These are phyloP conservation scores for Drosophila subobscura DNA, from an alignment of 1,140 invertebrate genomes.

Conservation along the genomic window DNA sequence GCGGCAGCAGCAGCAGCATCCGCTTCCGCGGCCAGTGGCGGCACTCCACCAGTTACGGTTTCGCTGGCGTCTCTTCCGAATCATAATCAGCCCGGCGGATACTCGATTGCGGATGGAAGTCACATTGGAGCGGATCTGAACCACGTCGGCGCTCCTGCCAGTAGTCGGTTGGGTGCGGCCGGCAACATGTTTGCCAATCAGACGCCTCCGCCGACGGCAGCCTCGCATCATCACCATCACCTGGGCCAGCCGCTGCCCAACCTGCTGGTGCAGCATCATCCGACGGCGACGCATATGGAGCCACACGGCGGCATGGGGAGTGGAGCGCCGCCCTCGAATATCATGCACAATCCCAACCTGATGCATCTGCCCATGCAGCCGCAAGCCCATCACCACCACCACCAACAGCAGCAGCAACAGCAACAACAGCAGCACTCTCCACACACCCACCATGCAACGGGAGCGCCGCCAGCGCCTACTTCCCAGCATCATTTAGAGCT, in stretches of 20 bases:
- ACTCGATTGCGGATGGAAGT: constrained; percentile 47
- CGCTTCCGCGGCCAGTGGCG: constrained; percentile 7
- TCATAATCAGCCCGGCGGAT: constrained; percentile 38
- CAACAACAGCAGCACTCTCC: constrained; percentile 58
- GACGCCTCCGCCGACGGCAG: constrained; percentile 28
- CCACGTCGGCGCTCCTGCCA: constrained; percentile 17
- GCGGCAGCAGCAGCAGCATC: constrained; percentile 1
- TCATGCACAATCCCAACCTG: constrained; percentile 75
- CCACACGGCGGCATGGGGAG: constrained; percentile 48
- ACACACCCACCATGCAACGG: constrained; percentile 31
- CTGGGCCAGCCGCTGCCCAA: constrained; percentile 66
- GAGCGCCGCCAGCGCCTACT: constrained; percentile 42
- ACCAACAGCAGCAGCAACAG: constrained; percentile 51
- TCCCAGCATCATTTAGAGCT: constrained; percentile 63
- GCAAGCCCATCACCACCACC: constrained; percentile 40
- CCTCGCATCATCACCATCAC: constrained; percentile 55
- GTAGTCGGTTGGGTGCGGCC: constrained; percentile 11
- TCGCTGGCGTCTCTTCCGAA: constrained; percentile 51
- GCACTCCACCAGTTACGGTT: constrained; percentile 19
- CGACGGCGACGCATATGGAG: constrained; percentile 50
- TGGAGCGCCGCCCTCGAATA: constrained; percentile 38
- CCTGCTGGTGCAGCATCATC: constrained; percentile 71
- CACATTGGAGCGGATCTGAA: constrained; percentile 54
- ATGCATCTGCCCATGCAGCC: constrained; percentile 71
- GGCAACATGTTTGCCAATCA: constrained; percentile 57